phyloP scores from a whole-genome alignment of 1,140 invertebrate genomes.

The Temnothorax longispinosus region DNA sequence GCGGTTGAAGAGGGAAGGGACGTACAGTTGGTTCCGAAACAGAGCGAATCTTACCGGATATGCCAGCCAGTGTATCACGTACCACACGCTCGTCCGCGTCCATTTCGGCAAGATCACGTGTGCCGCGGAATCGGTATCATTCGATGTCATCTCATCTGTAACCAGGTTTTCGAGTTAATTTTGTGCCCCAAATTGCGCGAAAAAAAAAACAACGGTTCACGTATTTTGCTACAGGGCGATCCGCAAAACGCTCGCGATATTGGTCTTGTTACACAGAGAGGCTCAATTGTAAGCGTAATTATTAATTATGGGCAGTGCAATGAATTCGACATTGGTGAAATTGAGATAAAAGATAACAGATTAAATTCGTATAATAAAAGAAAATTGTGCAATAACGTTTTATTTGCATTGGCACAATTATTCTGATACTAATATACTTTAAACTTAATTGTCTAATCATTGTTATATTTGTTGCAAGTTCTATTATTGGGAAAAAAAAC shows the following conservation, averaged over 20 bases:
- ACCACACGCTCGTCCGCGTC: constrained; percentile 6
- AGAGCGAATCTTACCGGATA: constrained; percentile 32
- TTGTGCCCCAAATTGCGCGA: no score
- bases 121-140: neutral
- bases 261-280: neutral
- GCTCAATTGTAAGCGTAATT: neutral
- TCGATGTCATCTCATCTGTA: neutral
- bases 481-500: neutral
- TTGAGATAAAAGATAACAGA: no score
- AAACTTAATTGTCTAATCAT: neutral
- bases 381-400: neutral
- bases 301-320: neutral
- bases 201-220: neutral
- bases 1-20: constrained; percentile 34
- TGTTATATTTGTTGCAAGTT: neutral
- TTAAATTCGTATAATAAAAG: constrained; percentile 2
- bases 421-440: neutral
- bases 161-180: neutral
- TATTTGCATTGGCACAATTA: neutral
- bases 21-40: constrained; percentile 10
- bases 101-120: neutral
- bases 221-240: neutral
- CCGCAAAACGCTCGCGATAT: neutral
- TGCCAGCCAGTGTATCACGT: constrained; percentile 50
- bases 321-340: no score